Conservation (phyloP, 2,797 vertebrate species). For the Sandelia bainsii region DNA sequence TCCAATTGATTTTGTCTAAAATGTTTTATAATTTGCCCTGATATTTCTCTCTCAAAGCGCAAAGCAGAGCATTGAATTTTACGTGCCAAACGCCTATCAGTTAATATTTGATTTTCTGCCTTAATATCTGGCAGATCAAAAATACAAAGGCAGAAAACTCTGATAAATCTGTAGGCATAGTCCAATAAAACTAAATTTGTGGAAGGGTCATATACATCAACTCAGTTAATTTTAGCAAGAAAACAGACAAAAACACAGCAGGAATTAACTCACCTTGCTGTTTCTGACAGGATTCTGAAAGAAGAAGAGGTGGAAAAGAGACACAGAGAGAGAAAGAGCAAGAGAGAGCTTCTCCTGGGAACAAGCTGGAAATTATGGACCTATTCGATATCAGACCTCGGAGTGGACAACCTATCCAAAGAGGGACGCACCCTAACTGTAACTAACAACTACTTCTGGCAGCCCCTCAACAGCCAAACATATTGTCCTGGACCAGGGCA, state of each 20-base stretch:
- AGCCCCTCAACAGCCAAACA: constrained; percentile 74
- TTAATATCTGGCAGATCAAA: constrained; percentile 17
- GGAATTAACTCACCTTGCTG: constrained; percentile 66
- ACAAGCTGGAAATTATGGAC: constrained; percentile 72
- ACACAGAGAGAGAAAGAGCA: constrained; percentile 50
- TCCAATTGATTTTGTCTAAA: background rate
- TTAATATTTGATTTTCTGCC: constrained; percentile 1
- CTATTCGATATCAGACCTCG: constrained; percentile 72
- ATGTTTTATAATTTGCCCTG: background rate
- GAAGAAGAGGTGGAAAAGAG: constrained; percentile 41
- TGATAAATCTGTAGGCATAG: background rate
- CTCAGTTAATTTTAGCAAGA: background rate
- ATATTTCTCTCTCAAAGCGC: constrained; percentile 3
- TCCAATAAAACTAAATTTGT: background rate
- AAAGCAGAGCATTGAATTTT: constrained; percentile 20
- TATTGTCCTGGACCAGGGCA: constrained; percentile 63
- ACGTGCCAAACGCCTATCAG: constrained; percentile 4
- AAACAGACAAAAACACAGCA: constrained; percentile 27
- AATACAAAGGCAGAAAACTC: constrained; percentile 1
- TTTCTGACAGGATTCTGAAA: constrained; percentile 52
- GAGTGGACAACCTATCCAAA: constrained; percentile 71
- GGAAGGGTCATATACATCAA: background rate
- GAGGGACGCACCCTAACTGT: constrained; percentile 78
- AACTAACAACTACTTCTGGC: constrained; percentile 81
- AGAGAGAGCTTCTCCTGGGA: constrained; percentile 69